A percentile compares a stretch with the other conserved stretches of the same genome.
Evolutionary conservation across 2,888 invertebrate species (phyloP).

Genomic region (Leptopilina myrica): DNA sequence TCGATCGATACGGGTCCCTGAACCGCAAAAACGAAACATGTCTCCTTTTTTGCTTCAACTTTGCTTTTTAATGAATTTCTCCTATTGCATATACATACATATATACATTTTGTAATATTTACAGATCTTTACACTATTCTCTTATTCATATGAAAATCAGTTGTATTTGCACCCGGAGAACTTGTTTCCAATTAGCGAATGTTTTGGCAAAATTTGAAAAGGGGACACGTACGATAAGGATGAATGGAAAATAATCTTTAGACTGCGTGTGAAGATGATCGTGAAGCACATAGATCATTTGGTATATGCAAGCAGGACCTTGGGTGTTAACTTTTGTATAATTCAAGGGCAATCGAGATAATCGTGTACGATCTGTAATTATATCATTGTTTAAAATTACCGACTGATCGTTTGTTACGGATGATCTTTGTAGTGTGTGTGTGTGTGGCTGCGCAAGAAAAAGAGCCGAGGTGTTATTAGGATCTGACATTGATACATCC

Average conservation of each 20-base stretch:
- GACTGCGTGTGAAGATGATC: slow-evolving; percentile 1
- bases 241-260: no score
- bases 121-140: not conserved
- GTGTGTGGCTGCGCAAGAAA: slow-evolving; percentile 44
- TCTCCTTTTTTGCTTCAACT: not conserved
- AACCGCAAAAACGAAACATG: not conserved
- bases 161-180: not conserved
- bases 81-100: not conserved
- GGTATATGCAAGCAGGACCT: not conserved
- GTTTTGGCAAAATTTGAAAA: not conserved
- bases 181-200: not conserved
- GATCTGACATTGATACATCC: slow-evolving; percentile 73
- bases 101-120: not conserved
- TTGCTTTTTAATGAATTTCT: not conserved
- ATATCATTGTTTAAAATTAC: slow-evolving; percentile 74
- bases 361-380: slow-evolving; percentile 71
- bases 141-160: slow-evolving; percentile 23
- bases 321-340: slow-evolving; percentile 59
- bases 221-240: no score
- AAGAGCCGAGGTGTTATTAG: slow-evolving; percentile 69
- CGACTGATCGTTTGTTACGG: slow-evolving; percentile 57
- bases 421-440: slow-evolving; percentile 42
- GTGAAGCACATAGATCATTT: slow-evolving; percentile 20
- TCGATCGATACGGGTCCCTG: slow-evolving; percentile 18
- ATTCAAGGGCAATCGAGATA: slow-evolving; percentile 72